Evolutionary conservation across 2,888 invertebrate species (phyloP).

Genomic region (Hemithea aestivaria): DNA sequence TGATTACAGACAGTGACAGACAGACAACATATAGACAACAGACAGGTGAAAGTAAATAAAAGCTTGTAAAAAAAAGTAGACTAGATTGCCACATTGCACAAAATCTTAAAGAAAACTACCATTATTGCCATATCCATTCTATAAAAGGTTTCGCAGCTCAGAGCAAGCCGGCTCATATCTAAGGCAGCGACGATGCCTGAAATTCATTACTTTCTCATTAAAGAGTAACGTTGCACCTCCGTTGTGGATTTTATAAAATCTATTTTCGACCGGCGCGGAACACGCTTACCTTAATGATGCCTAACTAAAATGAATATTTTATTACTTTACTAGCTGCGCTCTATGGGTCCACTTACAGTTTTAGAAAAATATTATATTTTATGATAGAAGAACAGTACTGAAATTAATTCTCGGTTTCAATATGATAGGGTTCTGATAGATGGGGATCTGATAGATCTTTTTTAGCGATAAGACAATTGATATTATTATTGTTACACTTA

Average conservation of each 20-base stretch:
- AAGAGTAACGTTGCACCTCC: slow-evolving; percentile 31
- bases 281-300: slow-evolving; percentile 1
- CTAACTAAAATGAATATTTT: slow-evolving; percentile 3
- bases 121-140: slow-evolving; percentile 7
- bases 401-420: slow-evolving; percentile 2
- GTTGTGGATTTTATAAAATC: slow-evolving; percentile 11
- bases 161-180: slow-evolving; percentile 14
- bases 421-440: no score
- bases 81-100: no score
- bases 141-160: background rate
- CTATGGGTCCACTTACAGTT: background rate
- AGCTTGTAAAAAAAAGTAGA: no score
- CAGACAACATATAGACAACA: no score
- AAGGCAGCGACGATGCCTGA: slow-evolving; percentile 30
- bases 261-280: background rate
- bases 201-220: slow-evolving; percentile 66
- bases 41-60: no score
- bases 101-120: no score
- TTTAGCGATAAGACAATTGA: no score
- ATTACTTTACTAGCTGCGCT: background rate
- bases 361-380: background rate
- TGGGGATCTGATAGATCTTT: no score
- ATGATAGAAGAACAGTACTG: no score
- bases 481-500: no score
- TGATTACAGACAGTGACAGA: no score